Conservation (phyloP, 1,140 invertebrate genomes). For the Nymphalis io region DNA sequence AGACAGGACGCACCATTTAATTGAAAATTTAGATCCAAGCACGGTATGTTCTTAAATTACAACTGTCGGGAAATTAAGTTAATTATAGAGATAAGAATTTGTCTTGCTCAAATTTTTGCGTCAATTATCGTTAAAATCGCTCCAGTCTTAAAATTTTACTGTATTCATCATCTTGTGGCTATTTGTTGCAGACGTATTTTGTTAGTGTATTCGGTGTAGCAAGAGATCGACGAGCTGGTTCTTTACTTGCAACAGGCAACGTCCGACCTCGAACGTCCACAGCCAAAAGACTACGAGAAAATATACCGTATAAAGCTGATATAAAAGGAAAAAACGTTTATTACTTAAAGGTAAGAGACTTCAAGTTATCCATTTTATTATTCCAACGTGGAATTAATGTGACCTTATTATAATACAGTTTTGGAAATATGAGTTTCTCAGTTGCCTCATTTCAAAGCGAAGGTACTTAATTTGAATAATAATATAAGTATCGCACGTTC, state of each 20-base stretch:
- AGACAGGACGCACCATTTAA: constrained; percentile 79
- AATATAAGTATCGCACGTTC: constrained; percentile 3
- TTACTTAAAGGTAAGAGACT: constrained; percentile 62
- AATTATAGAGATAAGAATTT: not conserved
- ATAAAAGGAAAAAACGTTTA: constrained; percentile 62
- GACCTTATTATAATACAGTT: constrained; percentile 10
- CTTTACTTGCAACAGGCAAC: constrained; percentile 56
- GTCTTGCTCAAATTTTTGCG: not conserved
- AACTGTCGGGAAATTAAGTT: not conserved
- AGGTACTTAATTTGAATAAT: constrained; percentile 1
- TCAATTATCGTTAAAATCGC: too few species aligned
- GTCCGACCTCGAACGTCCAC: constrained; percentile 58
- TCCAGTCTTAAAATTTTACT: too few species aligned
- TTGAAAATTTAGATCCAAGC: constrained; percentile 80
- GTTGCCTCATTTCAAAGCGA: constrained; percentile 6
- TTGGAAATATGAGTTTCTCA: constrained; percentile 3
- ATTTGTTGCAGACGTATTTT: constrained; percentile 56
- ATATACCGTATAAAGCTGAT: constrained; percentile 53
- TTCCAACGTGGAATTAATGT: constrained; percentile 7
- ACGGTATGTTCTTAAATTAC: constrained; percentile 55
- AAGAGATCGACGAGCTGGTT: constrained; percentile 56
- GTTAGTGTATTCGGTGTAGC: constrained; percentile 63
- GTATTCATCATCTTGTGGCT: not conserved
- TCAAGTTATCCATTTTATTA: constrained; percentile 12
- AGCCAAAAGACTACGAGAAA: constrained; percentile 61